Percentiles rank a stretch among this genome's conserved stretches.
Conservation (phyloP, 1,140 invertebrate genomes). For the Euwallacea fornicatus region DNA sequence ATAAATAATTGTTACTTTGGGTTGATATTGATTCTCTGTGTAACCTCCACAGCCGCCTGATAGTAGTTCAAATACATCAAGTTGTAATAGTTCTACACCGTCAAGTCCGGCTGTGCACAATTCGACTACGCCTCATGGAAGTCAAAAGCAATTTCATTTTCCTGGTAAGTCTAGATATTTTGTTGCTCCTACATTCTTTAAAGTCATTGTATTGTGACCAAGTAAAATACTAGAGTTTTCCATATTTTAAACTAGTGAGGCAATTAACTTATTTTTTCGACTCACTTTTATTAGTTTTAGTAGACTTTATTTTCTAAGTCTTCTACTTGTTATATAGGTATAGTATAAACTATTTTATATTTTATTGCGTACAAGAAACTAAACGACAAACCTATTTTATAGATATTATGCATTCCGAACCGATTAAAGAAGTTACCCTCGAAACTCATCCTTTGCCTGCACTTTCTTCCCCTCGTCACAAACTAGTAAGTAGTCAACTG, state of each 20-base stretch:
- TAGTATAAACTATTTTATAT: too few species aligned
- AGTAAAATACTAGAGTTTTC: too few species aligned
- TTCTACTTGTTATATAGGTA: too few species aligned
- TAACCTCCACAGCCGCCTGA: slow-evolving; percentile 61
- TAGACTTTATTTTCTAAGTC: too few species aligned
- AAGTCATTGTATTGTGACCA: too few species aligned
- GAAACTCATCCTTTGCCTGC: slow-evolving; percentile 59
- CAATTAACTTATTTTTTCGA: too few species aligned
- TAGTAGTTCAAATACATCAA: slow-evolving; percentile 92
- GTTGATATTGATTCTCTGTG: too few species aligned
- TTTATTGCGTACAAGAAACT: neutral
- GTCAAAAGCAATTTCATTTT: slow-evolving; percentile 75
- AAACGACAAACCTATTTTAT: neutral
- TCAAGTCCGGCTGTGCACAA: slow-evolving; percentile 85
- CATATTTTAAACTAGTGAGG: too few species aligned
- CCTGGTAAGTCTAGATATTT: slow-evolving; percentile 61
- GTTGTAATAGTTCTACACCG: slow-evolving; percentile 94
- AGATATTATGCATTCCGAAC: slow-evolving; percentile 30
- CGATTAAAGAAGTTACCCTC: slow-evolving; percentile 58
- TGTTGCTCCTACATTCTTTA: too few species aligned
- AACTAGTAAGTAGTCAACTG: slow-evolving; percentile 67
- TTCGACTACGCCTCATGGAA: slow-evolving; percentile 58
- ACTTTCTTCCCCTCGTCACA: slow-evolving; percentile 41
- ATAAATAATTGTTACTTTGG: too few species aligned
- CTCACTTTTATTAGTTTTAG: too few species aligned